A percentile compares a stretch with the other conserved stretches of the same genome.
Conservation (phyloP, 2,888 invertebrate species). For the Tholera decimalis region DNA sequence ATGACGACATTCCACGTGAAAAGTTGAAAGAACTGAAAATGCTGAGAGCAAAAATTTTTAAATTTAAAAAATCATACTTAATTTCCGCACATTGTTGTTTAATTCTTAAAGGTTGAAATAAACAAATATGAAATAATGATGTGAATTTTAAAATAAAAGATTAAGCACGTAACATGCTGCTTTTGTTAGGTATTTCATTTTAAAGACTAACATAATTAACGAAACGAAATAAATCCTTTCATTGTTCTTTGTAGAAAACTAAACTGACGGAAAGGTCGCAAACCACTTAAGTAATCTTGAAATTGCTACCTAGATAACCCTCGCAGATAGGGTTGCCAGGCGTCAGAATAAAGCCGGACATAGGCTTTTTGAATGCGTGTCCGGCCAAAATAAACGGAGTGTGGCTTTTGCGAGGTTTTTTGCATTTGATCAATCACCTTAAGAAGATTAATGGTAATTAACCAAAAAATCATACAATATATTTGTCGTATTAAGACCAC, state of each 20-base stretch:
- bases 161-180: background rate
- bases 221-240: background rate
- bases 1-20: too few relatives aligned
- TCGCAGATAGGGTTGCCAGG: background rate
- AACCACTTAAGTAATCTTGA: background rate
- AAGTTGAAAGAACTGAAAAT: background rate
- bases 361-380: too few relatives aligned
- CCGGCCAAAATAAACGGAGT: too few relatives aligned
- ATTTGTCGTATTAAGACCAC: too few relatives aligned
- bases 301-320: background rate
- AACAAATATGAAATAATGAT: background rate
- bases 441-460: too few relatives aligned
- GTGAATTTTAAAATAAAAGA: background rate
- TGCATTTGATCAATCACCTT: too few relatives aligned
- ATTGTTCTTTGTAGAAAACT: background rate
- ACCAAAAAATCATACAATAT: too few relatives aligned
- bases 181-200: conserved; percentile 7
- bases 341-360: too few relatives aligned
- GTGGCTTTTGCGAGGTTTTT: too few relatives aligned
- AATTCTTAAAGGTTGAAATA: background rate
- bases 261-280: background rate
- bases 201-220: background rate
- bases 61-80: background rate
- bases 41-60: conserved; percentile 14
- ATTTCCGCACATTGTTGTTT: background rate